These are phyloP conservation scores for Albula goreensis DNA, from an alignment of 2,113 vertebrate species.

Conservation along the genomic window DNA sequence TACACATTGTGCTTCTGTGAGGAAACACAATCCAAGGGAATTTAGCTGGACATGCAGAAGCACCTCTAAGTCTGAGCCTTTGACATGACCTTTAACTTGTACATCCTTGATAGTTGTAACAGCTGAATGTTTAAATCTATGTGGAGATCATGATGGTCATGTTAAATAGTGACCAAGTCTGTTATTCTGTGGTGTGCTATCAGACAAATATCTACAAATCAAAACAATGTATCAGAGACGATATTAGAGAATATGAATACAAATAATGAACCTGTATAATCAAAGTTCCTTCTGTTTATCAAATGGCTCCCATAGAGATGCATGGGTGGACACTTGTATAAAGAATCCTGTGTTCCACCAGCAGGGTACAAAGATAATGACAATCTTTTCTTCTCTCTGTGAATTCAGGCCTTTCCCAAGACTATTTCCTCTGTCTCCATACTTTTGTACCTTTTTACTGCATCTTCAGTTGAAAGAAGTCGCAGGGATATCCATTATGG, in stretches of 20 bases:
- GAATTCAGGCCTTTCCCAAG: neutral
- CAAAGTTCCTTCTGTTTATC: neutral
- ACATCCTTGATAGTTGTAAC: conserved; percentile 46
- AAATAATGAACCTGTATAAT: neutral
- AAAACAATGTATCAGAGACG: neutral
- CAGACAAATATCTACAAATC: neutral
- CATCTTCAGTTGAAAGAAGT: neutral
- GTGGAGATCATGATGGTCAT: conserved; percentile 27
- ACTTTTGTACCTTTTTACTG: neutral
- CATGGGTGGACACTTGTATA: neutral
- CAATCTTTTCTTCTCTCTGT: neutral
- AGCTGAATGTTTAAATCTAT: conserved; percentile 35
- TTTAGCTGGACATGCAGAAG: too few species aligned
- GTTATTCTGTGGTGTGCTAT: neutral
- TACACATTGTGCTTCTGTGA: too few species aligned
- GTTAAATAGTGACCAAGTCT: neutral
- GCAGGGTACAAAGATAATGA: neutral
- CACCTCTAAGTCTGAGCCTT: too few species aligned
- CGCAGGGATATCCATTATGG: neutral
- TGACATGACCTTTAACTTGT: too few species aligned
- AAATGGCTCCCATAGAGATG: neutral
- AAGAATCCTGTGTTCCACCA: neutral
- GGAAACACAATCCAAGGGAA: too few species aligned
- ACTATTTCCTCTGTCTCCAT: neutral
- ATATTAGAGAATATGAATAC: neutral